phyloP scores from a whole-genome alignment of 2,113 vertebrate species.

The Dipodomys ordii region DNA sequence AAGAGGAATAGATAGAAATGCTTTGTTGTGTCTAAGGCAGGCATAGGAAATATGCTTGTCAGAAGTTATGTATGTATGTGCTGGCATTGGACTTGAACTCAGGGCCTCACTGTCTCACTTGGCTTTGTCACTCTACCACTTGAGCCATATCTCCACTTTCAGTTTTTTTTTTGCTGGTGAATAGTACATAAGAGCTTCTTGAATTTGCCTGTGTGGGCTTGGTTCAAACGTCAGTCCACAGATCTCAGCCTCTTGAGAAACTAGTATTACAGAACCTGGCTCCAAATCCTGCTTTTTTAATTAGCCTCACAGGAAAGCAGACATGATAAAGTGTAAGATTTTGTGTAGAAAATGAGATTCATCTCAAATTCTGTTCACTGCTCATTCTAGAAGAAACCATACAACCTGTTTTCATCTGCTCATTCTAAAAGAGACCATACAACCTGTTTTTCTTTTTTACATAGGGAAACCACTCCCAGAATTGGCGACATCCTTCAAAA shows the following conservation, averaged over 20 bases:
- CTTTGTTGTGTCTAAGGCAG: background rate
- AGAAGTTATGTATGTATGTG: no score
- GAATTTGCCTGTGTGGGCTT: no score
- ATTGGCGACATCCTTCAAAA: slow-evolving; percentile 98
- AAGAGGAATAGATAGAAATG: slow-evolving; percentile 79
- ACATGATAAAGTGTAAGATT: background rate
- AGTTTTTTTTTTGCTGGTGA: no score
- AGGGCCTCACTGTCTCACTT: no score
- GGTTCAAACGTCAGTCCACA: no score
- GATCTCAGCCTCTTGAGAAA: no score
- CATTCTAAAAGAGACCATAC: background rate
- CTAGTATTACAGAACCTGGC: no score
- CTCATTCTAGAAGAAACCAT: background rate
- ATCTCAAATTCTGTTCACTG: background rate
- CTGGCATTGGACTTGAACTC: no score
- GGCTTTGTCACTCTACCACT: no score
- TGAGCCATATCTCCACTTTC: no score
- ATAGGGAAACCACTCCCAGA: slow-evolving; percentile 91
- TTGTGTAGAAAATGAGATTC: background rate
- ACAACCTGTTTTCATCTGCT: background rate
- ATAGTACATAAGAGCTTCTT: no score
- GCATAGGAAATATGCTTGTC: no score
- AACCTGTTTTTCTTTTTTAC: slow-evolving; percentile 65
- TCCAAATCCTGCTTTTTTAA: background rate
- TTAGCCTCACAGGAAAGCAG: background rate